Base-by-base conservation (phyloP, 1,140 invertebrate species). In the Acyrthosiphon pisum region DNA sequence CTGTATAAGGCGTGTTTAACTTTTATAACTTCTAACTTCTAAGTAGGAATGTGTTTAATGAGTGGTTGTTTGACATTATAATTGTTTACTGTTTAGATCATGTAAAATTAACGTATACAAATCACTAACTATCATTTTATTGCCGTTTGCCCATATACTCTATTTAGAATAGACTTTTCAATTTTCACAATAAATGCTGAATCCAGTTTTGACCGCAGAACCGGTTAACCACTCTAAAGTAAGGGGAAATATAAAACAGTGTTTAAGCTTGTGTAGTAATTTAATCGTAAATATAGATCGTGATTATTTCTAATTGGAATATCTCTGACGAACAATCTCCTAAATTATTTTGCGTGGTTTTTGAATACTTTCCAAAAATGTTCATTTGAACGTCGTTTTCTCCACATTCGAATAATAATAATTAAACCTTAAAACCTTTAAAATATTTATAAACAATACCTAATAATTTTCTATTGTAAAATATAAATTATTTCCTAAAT, bases 301-400 rank as follows among this genome's bases (percentile, higher is more conserved):
- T 76, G 60, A 76, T 76, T 76, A 76, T 76, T 76, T 76, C 14
- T 35, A 76, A 76, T n/a, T 76, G 60, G 60, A 76, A 76, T 76
- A 76, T 76, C 4, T 76, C 60, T 68, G 30, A n/a, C 60, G 0
- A 14, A 68, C 60, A 76, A n/a, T 76, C 60, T 76, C 60, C 60
- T 76, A 76, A n/a, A 76, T 76, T 76, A 76, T 35, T 76, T n/a
- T 35, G 18, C 60, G n/a, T 76, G 60, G 30, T 76, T 76, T 76
- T 76, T n/a, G 14, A 76, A 76, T 76, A 76, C 60, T 76, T 76
- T 76, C 60, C 30, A n/a, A 76, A 76, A 76, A 14, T 76, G n/a
- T n/a, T 76, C 4, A 76, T n/a, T 76, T 76, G n/a, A 76, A 76
- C 14, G 30, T 76, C 7, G 60, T 76, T 76, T 76, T 76, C 30